A percentile compares a stretch with the other conserved stretches of the same genome.
Evolutionary conservation across 2,113 vertebrate genomes (phyloP).

Genomic region (Hiodon alosoides): DNA sequence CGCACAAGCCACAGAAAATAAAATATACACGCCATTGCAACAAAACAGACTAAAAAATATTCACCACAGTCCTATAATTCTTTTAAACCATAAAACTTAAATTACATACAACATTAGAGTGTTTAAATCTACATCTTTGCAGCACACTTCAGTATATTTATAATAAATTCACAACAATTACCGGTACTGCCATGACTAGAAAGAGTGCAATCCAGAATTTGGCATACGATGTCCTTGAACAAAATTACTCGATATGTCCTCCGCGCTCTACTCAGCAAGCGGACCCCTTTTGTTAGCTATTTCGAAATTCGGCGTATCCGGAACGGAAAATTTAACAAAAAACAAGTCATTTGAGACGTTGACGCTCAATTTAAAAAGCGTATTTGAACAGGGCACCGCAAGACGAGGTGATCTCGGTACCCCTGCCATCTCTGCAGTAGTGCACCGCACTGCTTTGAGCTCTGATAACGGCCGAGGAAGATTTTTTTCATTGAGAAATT

Average conservation of each 20-base stretch:
- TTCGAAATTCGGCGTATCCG: constrained; percentile 1
- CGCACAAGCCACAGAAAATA: neutral
- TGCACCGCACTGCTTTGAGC: constrained; percentile 8
- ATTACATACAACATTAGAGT: neutral
- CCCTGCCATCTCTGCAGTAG: constrained; percentile 10
- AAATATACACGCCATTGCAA: constrained; percentile 10
- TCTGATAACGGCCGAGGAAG: neutral
- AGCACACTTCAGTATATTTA: neutral
- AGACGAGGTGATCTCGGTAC: neutral
- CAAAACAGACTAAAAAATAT: neutral
- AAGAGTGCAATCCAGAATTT: constrained; percentile 9
- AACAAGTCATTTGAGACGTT: neutral
- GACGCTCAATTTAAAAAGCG: neutral
- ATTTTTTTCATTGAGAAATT: constrained; percentile 14
- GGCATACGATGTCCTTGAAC: constrained; percentile 21
- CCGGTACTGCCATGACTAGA: too few relatives aligned
- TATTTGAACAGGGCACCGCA: neutral
- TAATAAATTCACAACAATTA: neutral
- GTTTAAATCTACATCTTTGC: neutral
- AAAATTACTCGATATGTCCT: constrained; percentile 12
- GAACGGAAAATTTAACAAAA: neutral
- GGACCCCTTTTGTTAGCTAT: neutral
- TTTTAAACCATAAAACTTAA: constrained; percentile 19
- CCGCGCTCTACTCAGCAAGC: constrained; percentile 10
- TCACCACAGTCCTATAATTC: neutral